These are phyloP conservation scores for Epizoanthus scotinus DNA, from an alignment of 92 coral and sea anemone species.

Conservation along the genomic window DNA sequence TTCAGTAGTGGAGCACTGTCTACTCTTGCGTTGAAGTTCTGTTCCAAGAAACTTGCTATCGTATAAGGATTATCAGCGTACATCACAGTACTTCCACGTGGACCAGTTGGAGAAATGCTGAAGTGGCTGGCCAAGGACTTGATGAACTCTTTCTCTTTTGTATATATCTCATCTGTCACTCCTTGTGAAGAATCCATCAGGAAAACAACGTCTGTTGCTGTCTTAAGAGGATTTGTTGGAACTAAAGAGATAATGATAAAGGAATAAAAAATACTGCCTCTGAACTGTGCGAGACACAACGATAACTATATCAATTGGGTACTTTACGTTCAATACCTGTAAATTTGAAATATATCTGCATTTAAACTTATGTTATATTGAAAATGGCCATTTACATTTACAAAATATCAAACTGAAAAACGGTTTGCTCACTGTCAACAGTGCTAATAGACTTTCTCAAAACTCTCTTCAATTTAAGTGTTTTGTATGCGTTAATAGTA, in stretches of 20 bases:
- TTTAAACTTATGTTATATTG: too few species aligned
- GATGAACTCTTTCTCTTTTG: slow-evolving; percentile 39
- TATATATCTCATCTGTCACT: slow-evolving; percentile 16
- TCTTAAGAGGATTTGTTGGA: background rate
- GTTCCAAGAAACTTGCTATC: slow-evolving; percentile 13
- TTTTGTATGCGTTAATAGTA: too few species aligned
- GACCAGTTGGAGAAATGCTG: slow-evolving; percentile 39
- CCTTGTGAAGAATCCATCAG: slow-evolving; percentile 52
- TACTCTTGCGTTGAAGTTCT: slow-evolving; percentile 10
- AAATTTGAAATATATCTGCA: too few species aligned
- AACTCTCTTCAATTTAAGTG: too few species aligned
- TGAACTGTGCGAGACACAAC: too few species aligned
- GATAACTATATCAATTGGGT: too few species aligned
- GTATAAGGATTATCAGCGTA: slow-evolving; percentile 44
- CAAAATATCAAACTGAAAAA: too few species aligned
- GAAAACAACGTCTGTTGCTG: slow-evolving; percentile 28
- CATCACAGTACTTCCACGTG: slow-evolving; percentile 38
- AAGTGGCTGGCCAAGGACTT: slow-evolving; percentile 37
- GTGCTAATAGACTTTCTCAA: too few species aligned
- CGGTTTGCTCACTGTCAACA: too few species aligned
- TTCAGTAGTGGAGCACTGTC: slow-evolving; percentile 14
- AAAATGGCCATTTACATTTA: too few species aligned
- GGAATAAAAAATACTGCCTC: too few species aligned
- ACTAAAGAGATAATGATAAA: background rate
- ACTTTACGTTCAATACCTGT: too few species aligned